Percentiles rank a stretch among this genome's conserved stretches.
phyloP scores from a whole-genome alignment of 2,888 invertebrate species.

The Pseudococcus jackbeardsleyi region DNA sequence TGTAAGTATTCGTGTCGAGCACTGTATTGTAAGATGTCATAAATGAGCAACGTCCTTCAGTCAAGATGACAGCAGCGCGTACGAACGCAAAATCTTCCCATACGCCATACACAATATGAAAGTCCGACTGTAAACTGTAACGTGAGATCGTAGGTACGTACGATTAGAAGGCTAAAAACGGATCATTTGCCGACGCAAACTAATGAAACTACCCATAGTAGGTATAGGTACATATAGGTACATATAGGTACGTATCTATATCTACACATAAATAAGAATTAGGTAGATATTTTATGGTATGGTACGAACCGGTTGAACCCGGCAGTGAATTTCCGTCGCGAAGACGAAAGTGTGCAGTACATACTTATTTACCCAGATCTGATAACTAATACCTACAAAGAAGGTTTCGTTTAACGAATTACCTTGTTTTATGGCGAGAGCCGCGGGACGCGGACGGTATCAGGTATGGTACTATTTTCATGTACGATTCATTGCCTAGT shows the following conservation, averaged over 20 bases:
- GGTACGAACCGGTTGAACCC: constrained; percentile 18
- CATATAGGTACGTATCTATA: no score
- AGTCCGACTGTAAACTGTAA: constrained; percentile 2
- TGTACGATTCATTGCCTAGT: not conserved
- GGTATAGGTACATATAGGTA: no score
- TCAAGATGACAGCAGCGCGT: not conserved
- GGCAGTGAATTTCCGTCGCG: not conserved
- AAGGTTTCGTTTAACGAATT: not conserved
- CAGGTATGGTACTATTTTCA: constrained; percentile 10
- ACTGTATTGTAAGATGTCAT: constrained; percentile 4
- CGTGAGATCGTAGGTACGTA: no score
- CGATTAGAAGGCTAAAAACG: constrained; percentile 20
- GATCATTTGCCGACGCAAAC: not conserved
- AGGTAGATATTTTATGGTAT: not conserved
- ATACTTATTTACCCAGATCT: no score
- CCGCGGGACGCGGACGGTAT: not conserved
- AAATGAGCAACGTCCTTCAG: constrained; percentile 37
- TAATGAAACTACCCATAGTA: not conserved
- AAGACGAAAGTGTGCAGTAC: not conserved
- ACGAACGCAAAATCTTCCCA: not conserved
- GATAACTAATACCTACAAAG: not conserved
- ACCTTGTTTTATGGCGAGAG: not conserved
- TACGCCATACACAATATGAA: not conserved
- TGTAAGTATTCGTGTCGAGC: not conserved
- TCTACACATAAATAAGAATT: no score